phyloP scores from a whole-genome alignment of 2,113 vertebrate species.

The Seriola rivoliana region DNA sequence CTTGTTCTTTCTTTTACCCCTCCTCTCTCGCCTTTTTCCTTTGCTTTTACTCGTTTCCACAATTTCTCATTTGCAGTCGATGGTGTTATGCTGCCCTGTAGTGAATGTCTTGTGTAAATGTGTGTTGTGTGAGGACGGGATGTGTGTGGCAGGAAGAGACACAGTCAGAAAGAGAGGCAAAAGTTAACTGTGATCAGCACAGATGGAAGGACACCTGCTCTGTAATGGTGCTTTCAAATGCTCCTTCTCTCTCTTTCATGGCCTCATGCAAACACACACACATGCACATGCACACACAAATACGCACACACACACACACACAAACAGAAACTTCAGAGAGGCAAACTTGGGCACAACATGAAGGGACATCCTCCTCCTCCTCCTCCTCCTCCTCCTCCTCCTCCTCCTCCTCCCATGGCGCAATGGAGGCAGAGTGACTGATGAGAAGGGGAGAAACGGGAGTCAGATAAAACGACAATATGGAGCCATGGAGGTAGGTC shows the following conservation, averaged over 20 bases:
- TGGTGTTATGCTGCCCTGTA: slow-evolving; percentile 50
- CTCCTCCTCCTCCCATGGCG: slow-evolving; percentile 60
- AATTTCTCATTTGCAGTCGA: slow-evolving; percentile 41
- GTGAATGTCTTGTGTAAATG: slow-evolving; percentile 42
- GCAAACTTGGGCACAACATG: slow-evolving; percentile 75
- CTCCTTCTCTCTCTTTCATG: slow-evolving; percentile 59
- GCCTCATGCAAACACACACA: slow-evolving; percentile 12
- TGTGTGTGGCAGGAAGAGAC: slow-evolving; percentile 30
- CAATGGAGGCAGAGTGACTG: slow-evolving; percentile 60
- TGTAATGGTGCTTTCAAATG: slow-evolving; percentile 71
- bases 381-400: slow-evolving; percentile 38
- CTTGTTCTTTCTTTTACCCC: slow-evolving; percentile 29
- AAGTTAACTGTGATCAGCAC: slow-evolving; percentile 73
- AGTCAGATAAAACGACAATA: slow-evolving; percentile 74
- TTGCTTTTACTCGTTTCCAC: slow-evolving; percentile 8
- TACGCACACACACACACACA: slow-evolving; percentile 19
- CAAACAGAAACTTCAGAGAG: slow-evolving; percentile 67
- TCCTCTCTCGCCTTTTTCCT: not conserved
- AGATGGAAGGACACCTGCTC: slow-evolving; percentile 81
- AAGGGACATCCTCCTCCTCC: slow-evolving; percentile 65
- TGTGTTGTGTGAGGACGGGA: slow-evolving; percentile 21
- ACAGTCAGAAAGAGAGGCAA: not conserved
- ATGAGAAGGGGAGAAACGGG: slow-evolving; percentile 71
- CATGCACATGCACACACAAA: not conserved
- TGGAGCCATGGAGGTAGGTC: slow-evolving; percentile 57